A percentile compares a stretch with the other conserved stretches of the same genome.
Evolutionary conservation across 2,888 invertebrate genomes (phyloP).

Genomic region (Mechanitis messenoides): DNA sequence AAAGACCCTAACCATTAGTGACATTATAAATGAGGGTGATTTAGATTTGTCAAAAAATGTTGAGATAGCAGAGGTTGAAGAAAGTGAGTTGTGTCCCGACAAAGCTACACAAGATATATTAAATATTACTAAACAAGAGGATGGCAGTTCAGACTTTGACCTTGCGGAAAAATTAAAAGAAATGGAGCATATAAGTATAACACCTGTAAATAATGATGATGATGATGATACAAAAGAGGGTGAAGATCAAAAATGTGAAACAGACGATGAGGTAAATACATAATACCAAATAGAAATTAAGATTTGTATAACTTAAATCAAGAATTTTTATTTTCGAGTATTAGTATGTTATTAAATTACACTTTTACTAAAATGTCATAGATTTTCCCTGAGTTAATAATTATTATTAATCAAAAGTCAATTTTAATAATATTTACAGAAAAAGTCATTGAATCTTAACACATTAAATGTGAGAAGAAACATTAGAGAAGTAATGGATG

Average conservation of each 20-base stretch:
- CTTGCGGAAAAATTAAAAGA: slow-evolving; percentile 79
- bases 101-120: slow-evolving; percentile 61
- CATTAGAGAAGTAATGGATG: slow-evolving; percentile 95
- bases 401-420: slow-evolving; percentile 3
- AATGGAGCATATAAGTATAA: slow-evolving; percentile 77
- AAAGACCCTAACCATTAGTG: slow-evolving; percentile 70
- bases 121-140: slow-evolving; percentile 61
- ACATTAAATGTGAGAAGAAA: slow-evolving; percentile 85
- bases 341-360: no score
- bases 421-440: slow-evolving; percentile 46
- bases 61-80: slow-evolving; percentile 68
- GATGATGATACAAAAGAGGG: slow-evolving; percentile 48
- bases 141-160: slow-evolving; percentile 72
- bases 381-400: background rate
- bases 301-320: no score
- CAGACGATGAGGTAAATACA: slow-evolving; percentile 58
- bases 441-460: slow-evolving; percentile 56
- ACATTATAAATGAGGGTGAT: slow-evolving; percentile 68
- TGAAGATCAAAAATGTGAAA: slow-evolving; percentile 52
- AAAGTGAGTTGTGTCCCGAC: slow-evolving; percentile 63
- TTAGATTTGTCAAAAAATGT: slow-evolving; percentile 69
- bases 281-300: no score
- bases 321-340: no score
- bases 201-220: slow-evolving; percentile 51
- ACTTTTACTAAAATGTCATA: background rate